Base-by-base conservation (phyloP, 2,113 vertebrate genomes). In the Odontesthes bonariensis region DNA sequence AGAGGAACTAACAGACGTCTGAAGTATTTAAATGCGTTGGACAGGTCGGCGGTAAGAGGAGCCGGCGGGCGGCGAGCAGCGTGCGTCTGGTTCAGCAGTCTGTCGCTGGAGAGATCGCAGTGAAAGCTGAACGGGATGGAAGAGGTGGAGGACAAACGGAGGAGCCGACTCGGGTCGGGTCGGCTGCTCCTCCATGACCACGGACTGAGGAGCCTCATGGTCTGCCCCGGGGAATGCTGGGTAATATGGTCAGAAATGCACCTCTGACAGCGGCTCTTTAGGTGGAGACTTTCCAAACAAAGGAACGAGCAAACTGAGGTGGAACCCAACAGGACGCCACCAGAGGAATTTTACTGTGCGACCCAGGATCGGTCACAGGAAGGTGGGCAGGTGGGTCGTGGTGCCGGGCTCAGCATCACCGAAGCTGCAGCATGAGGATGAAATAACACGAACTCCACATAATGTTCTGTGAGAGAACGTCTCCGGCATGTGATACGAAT, bases 71-170 rank as follows among this genome's bases (percentile, higher is more conserved):
- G 44, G 13, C n/a, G 70, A 35, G 60, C 46, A 38, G 13, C n/a
- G 70, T 35, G 60, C 72, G 83, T 86, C 2, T 27, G 86, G 76
- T 57, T 35, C 7, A 17, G 79, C 82, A 76, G 86, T 71, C 79
- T 76, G 84, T 69, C 40, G 67, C 86, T 52, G 64, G 40, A 46
- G 69, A 82, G 71, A 71, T 69, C 22, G 27, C 9, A 66, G 83
- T 84, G 69, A 64, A 74, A 86, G 88, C 82, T 79, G 61, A 76
- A 81, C 64, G 73, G 64, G 81, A 85, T 84, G 83, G 71, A 86
- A 73, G 81, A 88, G 74, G 74, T 81, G 77, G 74, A 81, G 51
- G 72, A 88, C 76, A 76, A 66, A 73, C n/a, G n/a, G n/a, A 85
- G 77, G 71, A 86, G 71, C 64, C 13, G 49, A 68, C 70, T 79